Percentiles rank a stretch among this genome's conserved stretches.
phyloP scores from a whole-genome alignment of 2,113 vertebrate species.

The Hippocampus zosterae region DNA sequence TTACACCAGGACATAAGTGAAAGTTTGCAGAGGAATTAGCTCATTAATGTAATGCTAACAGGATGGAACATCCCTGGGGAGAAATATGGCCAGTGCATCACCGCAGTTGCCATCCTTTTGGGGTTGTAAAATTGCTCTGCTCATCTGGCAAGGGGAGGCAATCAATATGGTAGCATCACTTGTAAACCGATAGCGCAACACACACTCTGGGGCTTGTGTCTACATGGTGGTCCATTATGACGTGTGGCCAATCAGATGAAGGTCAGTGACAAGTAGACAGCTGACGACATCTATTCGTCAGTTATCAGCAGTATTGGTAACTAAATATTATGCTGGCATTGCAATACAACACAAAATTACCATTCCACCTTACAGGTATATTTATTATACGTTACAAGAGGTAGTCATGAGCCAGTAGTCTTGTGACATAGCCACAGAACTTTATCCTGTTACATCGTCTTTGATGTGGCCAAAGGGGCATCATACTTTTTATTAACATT shows the following conservation, averaged over 20 bases:
- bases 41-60: conserved; percentile 80
- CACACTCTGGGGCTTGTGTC: conserved; percentile 56
- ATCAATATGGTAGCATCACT: conserved; percentile 72
- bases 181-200: conserved; percentile 76
- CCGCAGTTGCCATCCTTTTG: conserved; percentile 69
- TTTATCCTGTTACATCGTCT: too few species aligned
- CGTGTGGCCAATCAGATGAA: conserved; percentile 62
- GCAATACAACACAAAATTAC: not conserved
- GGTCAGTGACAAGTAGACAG: conserved; percentile 64
- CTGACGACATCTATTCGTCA: not conserved
- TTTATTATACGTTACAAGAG: not conserved
- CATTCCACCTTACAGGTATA: not conserved
- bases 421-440: not conserved
- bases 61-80: conserved; percentile 73
- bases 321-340: not conserved
- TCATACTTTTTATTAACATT: not conserved
- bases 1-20: conserved; percentile 70
- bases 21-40: conserved; percentile 72
- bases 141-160: conserved; percentile 73
- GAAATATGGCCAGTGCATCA: conserved; percentile 69
- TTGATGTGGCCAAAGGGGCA: not conserved
- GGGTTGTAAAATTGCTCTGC: conserved; percentile 65
- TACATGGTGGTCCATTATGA: conserved; percentile 67
- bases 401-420: not conserved
- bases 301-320: not conserved